Conservation (phyloP, 2,888 invertebrate genomes). For the Latrodectus hesperus region DNA sequence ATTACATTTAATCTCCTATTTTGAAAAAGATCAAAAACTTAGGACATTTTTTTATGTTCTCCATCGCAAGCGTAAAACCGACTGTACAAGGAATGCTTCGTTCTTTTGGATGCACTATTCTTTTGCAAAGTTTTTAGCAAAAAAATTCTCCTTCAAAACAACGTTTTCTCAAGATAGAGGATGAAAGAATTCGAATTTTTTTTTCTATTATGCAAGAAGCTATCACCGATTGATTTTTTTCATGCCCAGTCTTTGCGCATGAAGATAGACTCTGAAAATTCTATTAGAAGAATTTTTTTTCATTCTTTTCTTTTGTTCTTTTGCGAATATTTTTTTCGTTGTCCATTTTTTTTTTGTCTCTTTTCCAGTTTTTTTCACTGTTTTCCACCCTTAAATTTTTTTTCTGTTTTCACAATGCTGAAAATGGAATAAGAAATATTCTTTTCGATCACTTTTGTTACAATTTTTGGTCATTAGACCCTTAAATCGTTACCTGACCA, state of each 20-base stretch:
- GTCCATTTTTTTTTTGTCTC: not conserved
- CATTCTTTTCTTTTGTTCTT: conserved; percentile 5
- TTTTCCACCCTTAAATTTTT: not conserved
- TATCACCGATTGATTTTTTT: conserved; percentile 44
- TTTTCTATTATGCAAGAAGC: not conserved
- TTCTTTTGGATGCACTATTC: conserved; percentile 6
- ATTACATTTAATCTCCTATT: conserved; percentile 52
- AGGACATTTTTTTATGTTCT: conserved; percentile 6
- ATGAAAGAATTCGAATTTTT: conserved; percentile 6
- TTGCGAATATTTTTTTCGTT: conserved; percentile 28
- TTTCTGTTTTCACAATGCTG: not conserved
- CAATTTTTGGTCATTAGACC: conserved; percentile 40
- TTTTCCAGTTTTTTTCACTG: not conserved
- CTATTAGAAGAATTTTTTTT: conserved; percentile 46
- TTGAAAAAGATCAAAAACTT: conserved; percentile 25
- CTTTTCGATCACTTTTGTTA: conserved; percentile 31
- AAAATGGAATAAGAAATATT: conserved; percentile 26
- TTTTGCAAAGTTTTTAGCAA: conserved; percentile 32
- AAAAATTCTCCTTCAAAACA: conserved; percentile 42
- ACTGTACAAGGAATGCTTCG: conserved; percentile 30
- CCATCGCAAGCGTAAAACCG: conserved; percentile 46
- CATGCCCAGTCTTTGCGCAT: conserved; percentile 35
- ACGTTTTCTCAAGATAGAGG: conserved; percentile 47
- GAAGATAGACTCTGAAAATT: conserved; percentile 44
- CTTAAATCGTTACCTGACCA: conserved; percentile 31